phyloP scores from a whole-genome alignment of 2,888 invertebrate species.

The Athalia rosae region DNA sequence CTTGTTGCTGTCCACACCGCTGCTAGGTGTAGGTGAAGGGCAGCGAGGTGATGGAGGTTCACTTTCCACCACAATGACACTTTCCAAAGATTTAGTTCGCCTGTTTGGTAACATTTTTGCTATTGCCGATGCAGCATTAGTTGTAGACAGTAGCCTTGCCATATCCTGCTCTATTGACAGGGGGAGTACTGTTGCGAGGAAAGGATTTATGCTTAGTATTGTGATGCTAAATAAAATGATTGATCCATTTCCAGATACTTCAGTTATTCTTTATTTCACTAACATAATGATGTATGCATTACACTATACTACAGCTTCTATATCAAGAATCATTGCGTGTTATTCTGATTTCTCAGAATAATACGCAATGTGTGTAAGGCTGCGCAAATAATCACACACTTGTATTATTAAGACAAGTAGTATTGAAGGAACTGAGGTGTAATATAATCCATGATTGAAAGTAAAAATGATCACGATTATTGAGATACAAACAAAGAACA shows the following conservation, averaged over 20 bases:
- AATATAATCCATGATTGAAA: neutral
- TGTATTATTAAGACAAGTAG: too few species aligned
- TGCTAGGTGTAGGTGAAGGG: constrained; percentile 92
- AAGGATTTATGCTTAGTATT: constrained; percentile 56
- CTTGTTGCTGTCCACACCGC: constrained; percentile 90
- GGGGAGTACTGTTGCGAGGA: constrained; percentile 65
- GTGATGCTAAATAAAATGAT: too few species aligned
- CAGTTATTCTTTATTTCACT: too few species aligned
- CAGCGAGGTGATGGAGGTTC: constrained; percentile 81
- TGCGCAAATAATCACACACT: too few species aligned
- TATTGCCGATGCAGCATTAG: constrained; percentile 52
- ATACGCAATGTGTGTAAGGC: too few species aligned
- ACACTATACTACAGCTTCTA: too few species aligned
- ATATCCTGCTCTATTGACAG: constrained; percentile 72
- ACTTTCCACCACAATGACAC: constrained; percentile 71
- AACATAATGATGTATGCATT: too few species aligned
- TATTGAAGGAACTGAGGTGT: too few species aligned
- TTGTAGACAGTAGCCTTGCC: constrained; percentile 67
- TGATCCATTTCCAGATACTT: too few species aligned
- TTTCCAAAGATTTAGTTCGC: constrained; percentile 70
- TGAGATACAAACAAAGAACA: constrained; percentile 48
- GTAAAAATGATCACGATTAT: constrained; percentile 23
- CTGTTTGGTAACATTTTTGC: constrained; percentile 63
- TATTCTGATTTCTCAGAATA: too few species aligned
- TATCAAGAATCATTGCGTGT: too few species aligned